phyloP scores from a whole-genome alignment of 2,113 vertebrate genomes.

The Entomyzon cyanotis region DNA sequence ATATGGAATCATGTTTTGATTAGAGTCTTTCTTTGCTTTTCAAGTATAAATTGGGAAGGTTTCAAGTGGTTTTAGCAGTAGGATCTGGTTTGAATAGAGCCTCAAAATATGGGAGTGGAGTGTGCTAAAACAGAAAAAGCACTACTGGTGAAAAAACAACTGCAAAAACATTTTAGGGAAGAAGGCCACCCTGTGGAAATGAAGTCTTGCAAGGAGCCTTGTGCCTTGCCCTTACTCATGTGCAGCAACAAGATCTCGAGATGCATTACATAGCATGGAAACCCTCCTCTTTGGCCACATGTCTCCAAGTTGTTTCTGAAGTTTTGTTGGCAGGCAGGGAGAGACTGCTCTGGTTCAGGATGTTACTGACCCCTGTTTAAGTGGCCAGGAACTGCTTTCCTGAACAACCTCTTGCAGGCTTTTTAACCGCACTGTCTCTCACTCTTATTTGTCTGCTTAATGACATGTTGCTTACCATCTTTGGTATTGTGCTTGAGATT shows the following conservation, averaged over 20 bases:
- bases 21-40: not conserved
- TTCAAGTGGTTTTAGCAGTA: not conserved
- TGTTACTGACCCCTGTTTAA: not conserved
- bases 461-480: not conserved
- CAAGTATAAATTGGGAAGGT: not conserved
- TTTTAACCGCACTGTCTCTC: not conserved
- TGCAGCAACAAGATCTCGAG: not conserved
- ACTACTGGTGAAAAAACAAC: not conserved
- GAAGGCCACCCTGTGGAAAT: not conserved
- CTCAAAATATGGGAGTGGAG: not conserved
- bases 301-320: not conserved
- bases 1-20: not conserved
- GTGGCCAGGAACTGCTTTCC: not conserved
- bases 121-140: not conserved
- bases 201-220: not conserved
- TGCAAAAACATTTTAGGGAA: not conserved
- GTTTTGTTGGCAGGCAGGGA: not conserved
- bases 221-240: not conserved
- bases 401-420: not conserved
- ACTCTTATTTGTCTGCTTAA: not conserved
- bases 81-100: not conserved
- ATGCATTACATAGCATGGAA: not conserved
- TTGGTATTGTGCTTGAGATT: not conserved
- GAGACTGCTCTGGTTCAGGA: not conserved
- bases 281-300: accelerated